phyloP scores from a whole-genome alignment of 2,797 vertebrate genomes.

The Pseudopleuronectes americanus region DNA sequence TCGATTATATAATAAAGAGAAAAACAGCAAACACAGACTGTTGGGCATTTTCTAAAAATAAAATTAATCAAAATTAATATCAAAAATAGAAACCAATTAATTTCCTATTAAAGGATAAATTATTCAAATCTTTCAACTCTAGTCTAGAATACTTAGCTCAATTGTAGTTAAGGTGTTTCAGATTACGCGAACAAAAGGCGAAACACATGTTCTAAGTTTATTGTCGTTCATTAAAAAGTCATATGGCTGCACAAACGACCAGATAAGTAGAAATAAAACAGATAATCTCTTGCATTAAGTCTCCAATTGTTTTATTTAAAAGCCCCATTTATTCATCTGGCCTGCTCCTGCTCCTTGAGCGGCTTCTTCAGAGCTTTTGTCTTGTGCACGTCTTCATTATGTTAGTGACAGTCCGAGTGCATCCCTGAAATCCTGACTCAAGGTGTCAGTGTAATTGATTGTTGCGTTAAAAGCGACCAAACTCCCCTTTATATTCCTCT shows the following conservation, averaged over 20 bases:
- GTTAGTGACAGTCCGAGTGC: neutral
- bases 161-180: conserved; percentile 7
- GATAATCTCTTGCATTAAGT: conserved; percentile 7
- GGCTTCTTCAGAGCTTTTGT: conserved; percentile 3
- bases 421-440: neutral
- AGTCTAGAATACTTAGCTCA: no score
- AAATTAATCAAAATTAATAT: no score
- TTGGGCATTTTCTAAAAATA: no score
- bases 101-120: no score
- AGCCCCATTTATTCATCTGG: conserved; percentile 8
- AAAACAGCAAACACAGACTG: no score
- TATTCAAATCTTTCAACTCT: no score
- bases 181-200: conserved; percentile 15
- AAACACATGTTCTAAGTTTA: conserved; percentile 18
- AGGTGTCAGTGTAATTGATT: neutral
- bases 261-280: conserved; percentile 6
- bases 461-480: conserved; percentile 14
- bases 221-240: conserved; percentile 29
- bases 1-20: no score
- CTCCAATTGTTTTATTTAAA: conserved; percentile 17
- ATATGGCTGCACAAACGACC: conserved; percentile 19
- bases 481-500: neutral
- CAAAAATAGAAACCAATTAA: no score
- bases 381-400: conserved; percentile 5
- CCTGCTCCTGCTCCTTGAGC: conserved; percentile 7